Evolutionary conservation across 1,140 invertebrate genomes (phyloP).

Genomic region (Cheumatopsyche charites): DNA sequence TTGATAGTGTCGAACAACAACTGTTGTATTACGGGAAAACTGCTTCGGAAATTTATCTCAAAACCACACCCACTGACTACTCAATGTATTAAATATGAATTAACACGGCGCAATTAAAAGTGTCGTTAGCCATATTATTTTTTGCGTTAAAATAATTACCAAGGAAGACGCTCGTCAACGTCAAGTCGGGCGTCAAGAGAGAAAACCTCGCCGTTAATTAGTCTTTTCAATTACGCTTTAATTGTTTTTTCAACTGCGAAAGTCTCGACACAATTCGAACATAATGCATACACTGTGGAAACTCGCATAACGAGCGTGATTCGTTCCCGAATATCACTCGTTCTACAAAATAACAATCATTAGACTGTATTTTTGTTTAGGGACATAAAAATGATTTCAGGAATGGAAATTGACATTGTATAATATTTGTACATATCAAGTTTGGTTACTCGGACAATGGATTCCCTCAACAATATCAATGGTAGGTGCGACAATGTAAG

Average conservation of each 20-base stretch:
- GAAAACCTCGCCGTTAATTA: conserved; percentile 14
- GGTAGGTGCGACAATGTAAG: too few relatives aligned
- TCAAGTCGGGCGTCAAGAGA: not conserved
- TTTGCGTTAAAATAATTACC: conserved; percentile 2
- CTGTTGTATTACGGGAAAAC: conserved; percentile 3
- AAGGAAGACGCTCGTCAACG: conserved; percentile 9
- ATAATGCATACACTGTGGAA: too few relatives aligned
- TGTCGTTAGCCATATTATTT: conserved; percentile 10
- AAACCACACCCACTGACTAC: not conserved
- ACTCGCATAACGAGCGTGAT: too few relatives aligned
- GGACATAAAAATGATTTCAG: too few relatives aligned
- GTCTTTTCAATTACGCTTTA: conserved; percentile 25
- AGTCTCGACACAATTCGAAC: not conserved
- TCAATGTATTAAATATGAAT: not conserved
- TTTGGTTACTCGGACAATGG: too few relatives aligned
- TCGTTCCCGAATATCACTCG: too few relatives aligned
- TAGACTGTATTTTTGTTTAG: too few relatives aligned
- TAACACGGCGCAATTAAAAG: conserved; percentile 16
- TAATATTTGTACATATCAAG: too few relatives aligned
- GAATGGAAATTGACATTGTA: too few relatives aligned
- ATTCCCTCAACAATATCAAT: too few relatives aligned
- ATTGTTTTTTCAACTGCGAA: conserved; percentile 15
- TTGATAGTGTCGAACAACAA: conserved; percentile 15
- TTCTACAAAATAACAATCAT: too few relatives aligned
- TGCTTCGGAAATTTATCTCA: not conserved